Evolutionary conservation across 2,113 vertebrate species (phyloP), one percentile per base, ranked within the genome.

Genomic region (Anthoscopus minutus): DNA sequence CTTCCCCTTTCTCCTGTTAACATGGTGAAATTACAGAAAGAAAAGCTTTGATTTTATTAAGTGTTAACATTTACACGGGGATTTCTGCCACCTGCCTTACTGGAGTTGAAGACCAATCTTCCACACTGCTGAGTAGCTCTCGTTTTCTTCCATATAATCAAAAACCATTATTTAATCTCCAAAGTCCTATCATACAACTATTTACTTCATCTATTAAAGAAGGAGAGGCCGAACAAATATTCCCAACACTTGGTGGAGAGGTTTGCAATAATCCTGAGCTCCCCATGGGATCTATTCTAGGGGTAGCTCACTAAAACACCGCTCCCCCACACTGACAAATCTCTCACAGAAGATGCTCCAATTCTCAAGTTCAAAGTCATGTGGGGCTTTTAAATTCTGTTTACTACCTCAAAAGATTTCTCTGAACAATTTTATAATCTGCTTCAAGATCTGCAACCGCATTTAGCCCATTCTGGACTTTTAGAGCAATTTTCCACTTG

Each of bases 61-160:
- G 56, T 56, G 67, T 81, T 95, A 94, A 90, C 82, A 95, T 94
- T 95, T 97, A 90, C 90, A 90, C 57, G 88, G 76, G 80, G 85
- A 84, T 93, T 95, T 94, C 72, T 93, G 64, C 60, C 82, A 93
- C 88, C 56, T 88, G 94, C 57, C 57, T 88, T 56, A 86, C 64
- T 66, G 48, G 51, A 93, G 88, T 81, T 78, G 72, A 94, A 92
- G 86, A 64, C 82, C 90, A 72, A 88, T 92, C 69, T 88, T 71
- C 77, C 19, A 45, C 45, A 28, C 35, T 67, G 79, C 76, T 78
- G 72, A 88, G 40, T 44, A 93, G 66, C 40, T 91, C 81, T 77
- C 7, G 0, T 70, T 88, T 88, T 92, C 82, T 71, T 77, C 86
- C 66, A 48, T 27, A 81, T 74, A 88, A 94, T 86, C 73, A 86